These are phyloP conservation scores for Alsophila aescularia DNA, from an alignment of 2,888 invertebrate genomes.

Conservation along the genomic window DNA sequence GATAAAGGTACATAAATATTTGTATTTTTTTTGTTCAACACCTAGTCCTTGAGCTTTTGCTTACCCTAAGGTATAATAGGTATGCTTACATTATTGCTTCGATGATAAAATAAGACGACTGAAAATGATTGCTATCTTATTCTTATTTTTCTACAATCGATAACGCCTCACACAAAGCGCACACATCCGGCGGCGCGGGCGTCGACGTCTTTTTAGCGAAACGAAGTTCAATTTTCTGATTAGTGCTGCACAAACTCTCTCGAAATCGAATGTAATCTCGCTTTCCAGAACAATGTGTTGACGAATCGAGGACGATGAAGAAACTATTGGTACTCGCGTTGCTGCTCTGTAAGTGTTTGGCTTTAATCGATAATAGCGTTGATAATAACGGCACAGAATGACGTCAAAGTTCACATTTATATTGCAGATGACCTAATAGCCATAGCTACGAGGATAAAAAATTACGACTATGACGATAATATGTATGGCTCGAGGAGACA, in stretches of 20 bases:
- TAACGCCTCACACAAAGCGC: slow-evolving; percentile 48
- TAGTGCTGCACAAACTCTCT: slow-evolving; percentile 43
- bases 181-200: slow-evolving; percentile 55
- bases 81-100: not conserved
- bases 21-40: too few species aligned
- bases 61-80: too few species aligned
- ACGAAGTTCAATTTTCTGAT: slow-evolving; percentile 50
- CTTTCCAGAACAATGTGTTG: slow-evolving; percentile 43
- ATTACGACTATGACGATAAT: slow-evolving; percentile 72
- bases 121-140: slow-evolving; percentile 14
- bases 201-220: slow-evolving; percentile 48
- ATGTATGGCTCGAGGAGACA: slow-evolving; percentile 62
- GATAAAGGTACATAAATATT: too few species aligned
- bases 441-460: slow-evolving; percentile 53
- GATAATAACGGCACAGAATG: slow-evolving; percentile 27
- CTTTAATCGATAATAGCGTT: slow-evolving; percentile 29
- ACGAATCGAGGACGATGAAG: slow-evolving; percentile 59
- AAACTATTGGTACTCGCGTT: slow-evolving; percentile 68
- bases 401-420: slow-evolving; percentile 33
- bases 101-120: not conserved
- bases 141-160: slow-evolving; percentile 48
- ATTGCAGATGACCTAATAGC: slow-evolving; percentile 70
- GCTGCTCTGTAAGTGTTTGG: slow-evolving; percentile 68
- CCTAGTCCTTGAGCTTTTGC: too few species aligned
- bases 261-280: slow-evolving; percentile 52